Base-by-base conservation (phyloP, 2,797 vertebrate species). In the Gouania willdenowi region DNA sequence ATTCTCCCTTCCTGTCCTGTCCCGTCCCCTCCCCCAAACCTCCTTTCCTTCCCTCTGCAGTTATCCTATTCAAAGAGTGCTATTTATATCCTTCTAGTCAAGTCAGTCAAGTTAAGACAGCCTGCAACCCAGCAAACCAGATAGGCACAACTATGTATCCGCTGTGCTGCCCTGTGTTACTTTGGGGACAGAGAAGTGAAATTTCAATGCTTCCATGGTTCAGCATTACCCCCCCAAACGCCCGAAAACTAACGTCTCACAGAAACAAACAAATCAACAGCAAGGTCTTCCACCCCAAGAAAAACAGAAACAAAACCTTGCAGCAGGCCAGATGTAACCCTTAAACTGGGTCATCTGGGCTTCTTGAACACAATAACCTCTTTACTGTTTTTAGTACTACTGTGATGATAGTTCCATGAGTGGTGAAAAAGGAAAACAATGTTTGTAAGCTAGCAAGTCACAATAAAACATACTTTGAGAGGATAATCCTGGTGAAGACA, bases 71-170 rank as follows among this genome's bases (percentile, higher is more conserved):
- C 82, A 87, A 82, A 84, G 75, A 58, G 70, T 39, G 73, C 80
- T 89, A 88, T 89, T 89, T 87, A 88, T 88, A 89, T 79, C 84
- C 45, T 63, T 71, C 63, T 71, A 75, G 63, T 73, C 70, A 70
- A 75, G 77, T 74, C 77, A 63, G 65, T 71, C 65, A 73, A 72
- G 73, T 74, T 68, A 79, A 79, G 65, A 56, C 65, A 66, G 59
- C 33, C 35, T 69, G 46, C 18, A 21, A 41, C 22, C 44, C 66
- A 71, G 31, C 66, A 68, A 74, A 52, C 58, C 72, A 63, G 66
- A 64, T 55, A 65, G 52, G 58, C 60, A 40, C 52, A 45, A 56
- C 43, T 54, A 51, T 67, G 58, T 41, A 48, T 56, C 67, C 56
- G 62, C 70, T 76, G 52, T 47, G 60, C 56, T 62, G 57, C 69